These are phyloP conservation scores for Eueremaeus valkanovi DNA, from an alignment of 2,888 invertebrate species.

Conservation along the genomic window DNA sequence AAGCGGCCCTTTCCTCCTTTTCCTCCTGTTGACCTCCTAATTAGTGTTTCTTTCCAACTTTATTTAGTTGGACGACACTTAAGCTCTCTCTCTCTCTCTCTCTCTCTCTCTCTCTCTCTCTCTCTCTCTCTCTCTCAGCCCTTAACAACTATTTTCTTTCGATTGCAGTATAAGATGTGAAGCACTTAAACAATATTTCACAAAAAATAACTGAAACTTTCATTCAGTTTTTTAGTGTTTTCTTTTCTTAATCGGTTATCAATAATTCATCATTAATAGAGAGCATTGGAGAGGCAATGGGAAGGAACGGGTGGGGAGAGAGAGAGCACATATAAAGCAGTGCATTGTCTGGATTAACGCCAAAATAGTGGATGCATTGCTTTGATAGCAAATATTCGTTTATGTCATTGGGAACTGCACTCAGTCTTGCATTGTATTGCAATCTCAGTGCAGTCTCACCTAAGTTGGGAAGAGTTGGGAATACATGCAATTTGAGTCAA, in stretches of 20 bases:
- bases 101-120: not conserved
- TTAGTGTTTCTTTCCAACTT: conserved; percentile 18
- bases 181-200: conserved; percentile 28
- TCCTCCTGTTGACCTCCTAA: conserved; percentile 32
- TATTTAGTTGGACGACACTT: not conserved
- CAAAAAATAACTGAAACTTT: not conserved
- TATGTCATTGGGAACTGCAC: too few species aligned
- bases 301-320: not conserved
- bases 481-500: not conserved
- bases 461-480: not conserved
- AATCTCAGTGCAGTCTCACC: not conserved
- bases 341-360: conserved; percentile 11
- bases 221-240: not conserved
- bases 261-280: conserved; percentile 30
- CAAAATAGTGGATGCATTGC: not conserved
- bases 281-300: not conserved
- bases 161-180: not conserved
- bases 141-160: conserved; percentile 25
- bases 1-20: conserved; percentile 28
- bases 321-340: not conserved
- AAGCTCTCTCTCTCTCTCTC: not conserved
- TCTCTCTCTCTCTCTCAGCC: not conserved
- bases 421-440: not conserved
- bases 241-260: conserved; percentile 32
- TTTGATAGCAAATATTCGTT: not conserved